Base-by-base conservation (phyloP, 1,140 invertebrate species). In the Hyphantria cunea region DNA sequence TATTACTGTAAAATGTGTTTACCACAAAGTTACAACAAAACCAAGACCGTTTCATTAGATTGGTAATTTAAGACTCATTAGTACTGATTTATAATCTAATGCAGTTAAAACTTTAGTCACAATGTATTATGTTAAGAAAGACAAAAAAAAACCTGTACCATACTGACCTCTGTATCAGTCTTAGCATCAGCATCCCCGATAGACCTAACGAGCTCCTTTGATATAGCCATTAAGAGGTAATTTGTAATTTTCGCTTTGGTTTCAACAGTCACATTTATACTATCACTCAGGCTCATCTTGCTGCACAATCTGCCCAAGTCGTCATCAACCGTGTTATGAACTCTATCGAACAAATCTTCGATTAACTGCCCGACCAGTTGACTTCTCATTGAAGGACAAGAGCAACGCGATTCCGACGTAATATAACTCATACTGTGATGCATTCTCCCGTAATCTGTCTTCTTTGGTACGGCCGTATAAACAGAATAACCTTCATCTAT, bases 221-320 rank as follows among this genome's bases (percentile, higher is more conserved):
- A 90, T 70, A 90, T 90, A 61, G 85, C 88, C 86, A 89, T 89
- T 68, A 90, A 72, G 60, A 90, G 82, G 74, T 90, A 90, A 83
- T 90, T 90, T 15, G 84, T 88, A 51, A 90, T 89, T 78, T 90
- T 90, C 42, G 88, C 76, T 82, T 88, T 89, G 67, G 82, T 79
- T 71, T 90, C 86, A 45, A 71, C 72, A 47, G 72, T 83, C 13
- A 87, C 74, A 64, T 89, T 81, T 34, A 55, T 70, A 31, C 79
- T 78, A 44, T 77, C 75, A 7, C 66, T 66, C n/a, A 80, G 74
- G 7, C 70, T 72, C 32, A 90, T 84, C 7, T 90, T 86, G 15
- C 78, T 79, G 48, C 86, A 89, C 45, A 90, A 68, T 44, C 71
- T 79, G 9, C 76, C 77, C 6, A 89, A 55, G 61, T 90, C 88